phyloP scores from a whole-genome alignment of 2,113 vertebrate genomes.

The Acinonyx jubatus region DNA sequence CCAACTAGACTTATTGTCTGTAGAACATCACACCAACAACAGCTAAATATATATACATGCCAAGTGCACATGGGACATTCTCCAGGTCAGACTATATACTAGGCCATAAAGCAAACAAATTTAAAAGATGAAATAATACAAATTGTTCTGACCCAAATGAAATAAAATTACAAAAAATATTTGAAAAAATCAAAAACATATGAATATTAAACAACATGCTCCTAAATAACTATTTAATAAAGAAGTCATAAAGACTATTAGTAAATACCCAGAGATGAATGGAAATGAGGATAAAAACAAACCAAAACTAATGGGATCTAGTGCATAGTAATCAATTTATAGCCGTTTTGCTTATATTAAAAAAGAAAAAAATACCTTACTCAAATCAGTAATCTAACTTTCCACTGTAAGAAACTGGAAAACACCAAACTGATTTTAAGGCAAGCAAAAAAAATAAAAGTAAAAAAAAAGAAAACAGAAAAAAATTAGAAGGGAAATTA shows the following conservation, averaged over 20 bases:
- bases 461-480: too few relatives aligned
- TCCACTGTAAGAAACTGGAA: background rate
- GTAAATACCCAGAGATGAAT: background rate
- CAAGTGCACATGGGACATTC: background rate
- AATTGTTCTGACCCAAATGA: background rate
- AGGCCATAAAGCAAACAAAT: background rate
- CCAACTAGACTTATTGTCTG: background rate
- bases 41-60: background rate
- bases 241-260: background rate
- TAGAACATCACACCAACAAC: too few relatives aligned
- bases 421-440: background rate
- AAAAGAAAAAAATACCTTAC: background rate
- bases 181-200: background rate
- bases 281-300: background rate
- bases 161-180: background rate
- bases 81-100: background rate
- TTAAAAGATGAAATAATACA: background rate
- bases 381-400: background rate
- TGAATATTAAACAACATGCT: background rate
- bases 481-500: background rate
- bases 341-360: background rate
- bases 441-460: background rate
- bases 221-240: background rate
- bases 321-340: background rate
- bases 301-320: background rate